Base-by-base conservation (phyloP, 2,888 invertebrate genomes). In the Eristalis tenax region DNA sequence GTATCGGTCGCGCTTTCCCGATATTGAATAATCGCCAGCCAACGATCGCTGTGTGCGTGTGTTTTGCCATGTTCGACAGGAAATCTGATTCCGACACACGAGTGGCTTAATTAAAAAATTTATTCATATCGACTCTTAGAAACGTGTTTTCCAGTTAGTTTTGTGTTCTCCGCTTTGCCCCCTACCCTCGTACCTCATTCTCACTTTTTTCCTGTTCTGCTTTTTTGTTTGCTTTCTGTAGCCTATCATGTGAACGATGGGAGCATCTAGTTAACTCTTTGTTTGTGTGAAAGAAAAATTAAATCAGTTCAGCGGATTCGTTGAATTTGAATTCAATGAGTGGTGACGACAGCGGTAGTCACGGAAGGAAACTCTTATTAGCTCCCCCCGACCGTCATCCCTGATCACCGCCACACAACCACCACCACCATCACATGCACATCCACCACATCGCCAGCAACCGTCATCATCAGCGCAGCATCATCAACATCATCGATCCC, bases 81-180 rank as follows among this genome's bases (percentile, higher is more conserved):
- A 83, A 87, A 83, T 83, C 76, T 69, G 76, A 87, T 79, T 83
- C 79, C 75, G 11, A 71, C 74, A 70, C 61, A 43, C 59, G 71
- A 50, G 63, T 43, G 59, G 65, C 40, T 38, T 75, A 82, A 86
- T 86, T 86, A 83, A 76, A 76, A 73, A 87, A 87, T 83, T 76
- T 83, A 87, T 87, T 87, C 83, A 87, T 79, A 63, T 63, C 59
- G 59, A 59, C 26, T 23, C 15, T 26, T 28, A 23, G 59, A 69
- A 75, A 81, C 81, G 69, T 81, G 81, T 81, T 75, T 78, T 61
- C 35, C 50, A 69, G 23, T 65, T 57, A 26, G 18, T 56, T 64
- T 15, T 61, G 32, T 66, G 43, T 26, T 23, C 32, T 23, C 15
- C 59, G 63, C n/a, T 15, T 74, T 75, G 68, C 50, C 26, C 50